Evolutionary conservation across 2,888 invertebrate species (phyloP), one percentile per base, ranked within the genome.

Genomic region (Pristionchus arcanus): DNA sequence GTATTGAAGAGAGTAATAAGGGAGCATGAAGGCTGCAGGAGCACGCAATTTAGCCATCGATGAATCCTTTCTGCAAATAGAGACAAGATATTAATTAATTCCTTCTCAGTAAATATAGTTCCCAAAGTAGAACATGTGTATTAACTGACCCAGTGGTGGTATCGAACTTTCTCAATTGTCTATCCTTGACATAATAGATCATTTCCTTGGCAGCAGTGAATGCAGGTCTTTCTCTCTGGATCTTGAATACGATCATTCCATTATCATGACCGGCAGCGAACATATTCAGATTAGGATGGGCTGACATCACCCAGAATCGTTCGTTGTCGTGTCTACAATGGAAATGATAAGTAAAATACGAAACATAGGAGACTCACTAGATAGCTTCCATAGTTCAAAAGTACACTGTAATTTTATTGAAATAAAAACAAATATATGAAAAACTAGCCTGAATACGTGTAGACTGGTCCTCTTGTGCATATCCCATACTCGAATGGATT

Each of bases 181-280:
- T 97, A 91, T 99, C 98, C 95, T 99, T 99, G 1, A 99, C 97
- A 94, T 99, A 99, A 95, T 97, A 99, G 71, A 99, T 96, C 92
- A 97, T 96, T 95, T 99, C 98, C 89, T 97, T 97, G 95, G 98
- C 97, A 0, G 98, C 97, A 9, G 98, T 97, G 95, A 98, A 98
- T 0, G 99, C 98, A 0, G 99, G 99, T 53, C 99, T 96, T 96
- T 99, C 99, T 87, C 99, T 96, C 90, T 94, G 95, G 86, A 95
- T 94, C 90, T 97, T 97, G 96, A 97, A 98, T 89, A 98, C 97
- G n/a, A 98, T 97, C 97, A 98, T 97, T 92, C 99, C 99, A 71
- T 97, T 97, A 96, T 99, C 99, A 96, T 99, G 99, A 0, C 99
- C 99, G n/a, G 99, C 99, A 34, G 99, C 99, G 96, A 99, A 99